phyloP scores from a whole-genome alignment of 2,797 vertebrate species.

The Tokudaia tokunoshimensis region DNA sequence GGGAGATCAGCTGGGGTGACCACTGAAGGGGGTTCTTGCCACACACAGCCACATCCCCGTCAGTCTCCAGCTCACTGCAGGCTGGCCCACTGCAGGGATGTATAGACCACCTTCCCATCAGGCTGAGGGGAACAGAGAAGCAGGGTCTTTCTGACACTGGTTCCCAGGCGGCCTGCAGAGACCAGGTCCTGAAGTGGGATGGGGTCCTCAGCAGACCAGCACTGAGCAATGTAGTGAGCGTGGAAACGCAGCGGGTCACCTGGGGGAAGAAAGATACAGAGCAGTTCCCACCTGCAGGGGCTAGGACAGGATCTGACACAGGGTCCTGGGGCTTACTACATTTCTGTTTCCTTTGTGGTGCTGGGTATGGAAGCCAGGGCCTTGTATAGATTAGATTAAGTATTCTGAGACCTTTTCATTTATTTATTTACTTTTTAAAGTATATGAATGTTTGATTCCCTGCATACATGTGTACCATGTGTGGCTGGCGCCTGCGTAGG shows the following conservation, averaged over 20 bases:
- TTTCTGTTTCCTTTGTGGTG: not conserved
- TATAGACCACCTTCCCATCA: slow-evolving; percentile 87
- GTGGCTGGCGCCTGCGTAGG: not conserved
- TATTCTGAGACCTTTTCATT: too few relatives aligned
- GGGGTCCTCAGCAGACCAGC: slow-evolving; percentile 86
- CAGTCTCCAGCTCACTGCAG: slow-evolving; percentile 86
- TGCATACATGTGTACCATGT: not conserved
- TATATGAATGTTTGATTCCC: not conserved
- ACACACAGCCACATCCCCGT: not conserved
- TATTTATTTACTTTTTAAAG: not conserved
- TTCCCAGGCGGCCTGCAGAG: slow-evolving; percentile 92
- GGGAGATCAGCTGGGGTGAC: not conserved
- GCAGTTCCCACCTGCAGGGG: not conserved
- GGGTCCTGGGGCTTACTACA: not conserved
- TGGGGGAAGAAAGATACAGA: slow-evolving; percentile 32
- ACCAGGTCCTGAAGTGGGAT: slow-evolving; percentile 90
- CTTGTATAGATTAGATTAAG: not conserved
- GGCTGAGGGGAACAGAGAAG: slow-evolving; percentile 91
- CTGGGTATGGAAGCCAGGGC: not conserved
- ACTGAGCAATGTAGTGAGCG: slow-evolving; percentile 94
- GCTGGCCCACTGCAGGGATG: slow-evolving; percentile 94
- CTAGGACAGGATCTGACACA: accelerated
- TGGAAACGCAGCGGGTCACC: slow-evolving; percentile 95
- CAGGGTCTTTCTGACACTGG: slow-evolving; percentile 94
- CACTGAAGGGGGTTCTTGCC: not conserved